Evolutionary conservation across 2,797 vertebrate species (phyloP), one percentile per base, ranked within the genome.

Genomic region (Eupleurogrammus muticus): DNA sequence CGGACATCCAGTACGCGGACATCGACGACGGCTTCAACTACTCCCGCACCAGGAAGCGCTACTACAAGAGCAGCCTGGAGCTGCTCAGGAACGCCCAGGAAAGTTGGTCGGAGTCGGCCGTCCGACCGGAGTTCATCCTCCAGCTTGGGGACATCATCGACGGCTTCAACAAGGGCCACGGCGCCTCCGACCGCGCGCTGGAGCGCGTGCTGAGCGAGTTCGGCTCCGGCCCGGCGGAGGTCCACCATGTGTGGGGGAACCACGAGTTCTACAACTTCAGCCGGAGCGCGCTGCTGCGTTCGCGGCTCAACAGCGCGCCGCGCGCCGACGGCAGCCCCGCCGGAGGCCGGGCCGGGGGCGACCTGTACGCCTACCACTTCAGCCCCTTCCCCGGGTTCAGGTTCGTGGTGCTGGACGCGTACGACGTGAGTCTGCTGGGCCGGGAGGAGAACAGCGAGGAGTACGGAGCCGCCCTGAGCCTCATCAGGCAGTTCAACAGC

Each of bases 221-320:
- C 73, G 44, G 86, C 62, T 86, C 62, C 75, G 70, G 93, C 28
- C 71, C 77, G 1, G 81, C 63, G 34, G 85, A 93, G n/a, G 94
- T 97, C 1, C 96, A 97, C 65, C 97, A 99, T n/a, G 91, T 95
- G 0, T 99, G 97, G 97, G 97, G 97, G 0, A 99, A 99, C 84
- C 97, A 99, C 21, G 97, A 99, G 84, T 93, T 98, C 5, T 99
- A 99, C 17, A 99, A 98, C 89, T 99, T 98, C 90, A 95, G 86
- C 79, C 86, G 97, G 77, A 84, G 90, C 28, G 78, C 75, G 32
- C 91, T 98, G 74, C 66, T 80, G 14, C 58, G 46, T 4, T 97
- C 89, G 0, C 50, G 70, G 48, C 94, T 99, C 57, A 95, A 96
- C 91, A 96, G 93, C 60, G 80, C 84, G 3, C 13, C 42, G 0